Base-by-base conservation (phyloP, 2,797 vertebrate genomes). In the Sebastes nivosus region DNA sequence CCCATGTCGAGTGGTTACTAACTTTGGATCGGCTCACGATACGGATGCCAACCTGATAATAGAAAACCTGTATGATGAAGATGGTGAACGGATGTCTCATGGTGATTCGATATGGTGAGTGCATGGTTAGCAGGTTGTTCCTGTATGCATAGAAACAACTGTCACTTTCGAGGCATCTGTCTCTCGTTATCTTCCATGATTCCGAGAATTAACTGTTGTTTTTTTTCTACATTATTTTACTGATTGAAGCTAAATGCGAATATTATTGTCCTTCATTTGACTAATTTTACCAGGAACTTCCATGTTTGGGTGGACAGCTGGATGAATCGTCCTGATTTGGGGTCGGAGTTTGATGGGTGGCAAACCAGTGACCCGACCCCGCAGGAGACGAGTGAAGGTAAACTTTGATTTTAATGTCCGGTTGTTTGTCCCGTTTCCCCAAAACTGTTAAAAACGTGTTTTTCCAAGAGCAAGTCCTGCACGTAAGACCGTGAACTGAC, bases 271-370 rank as follows among this genome's bases (percentile, higher is more conserved):
- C 5, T 69, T n/a, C 8, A 10, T 77, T 34, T 63, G 10, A 32
- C 6, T 32, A 0, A 4, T 22, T 69, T 76, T 57, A 25, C 20
- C 88, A 98, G 97, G 97, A 98, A 98, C 88, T 98, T 96, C 87
- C 97, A 98, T 66, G 97, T 97, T 85, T 98, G 97, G 97, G 95
- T 97, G 69, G 97, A 98, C 63, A 95, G 94, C 0, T 98, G 97
- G 97, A 98, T 98, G 97, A 82, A 90, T 3, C 96, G 97, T 29
- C 96, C 96, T 0, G 97, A 98, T 86, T 90, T 98, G 67, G 82
- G 82, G 0, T n/a, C 67, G 0, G 86, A 77, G 13, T 98, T 92
- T 0, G 89, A 96, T 0, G 97, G 97, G 9, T 98, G 97, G 97
- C 97, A 98, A 89, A 94, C 68, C 10, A 92, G 97, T 46, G 97